phyloP scores from a whole-genome alignment of 2,797 vertebrate genomes.

The Aulostomus chinensis region DNA sequence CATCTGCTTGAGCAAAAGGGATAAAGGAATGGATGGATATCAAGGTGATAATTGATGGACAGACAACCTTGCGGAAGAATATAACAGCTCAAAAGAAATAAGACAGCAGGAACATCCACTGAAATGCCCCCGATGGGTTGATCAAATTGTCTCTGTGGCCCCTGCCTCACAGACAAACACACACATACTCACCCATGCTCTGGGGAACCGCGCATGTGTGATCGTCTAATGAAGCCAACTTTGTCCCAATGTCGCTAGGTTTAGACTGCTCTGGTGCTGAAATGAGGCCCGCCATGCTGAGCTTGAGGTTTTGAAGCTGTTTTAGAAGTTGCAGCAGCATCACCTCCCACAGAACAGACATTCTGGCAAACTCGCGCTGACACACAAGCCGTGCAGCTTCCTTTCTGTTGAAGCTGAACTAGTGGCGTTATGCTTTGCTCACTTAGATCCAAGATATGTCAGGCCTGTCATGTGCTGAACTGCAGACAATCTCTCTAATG shows the following conservation, averaged over 20 bases:
- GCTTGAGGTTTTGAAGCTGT: slow-evolving; percentile 63
- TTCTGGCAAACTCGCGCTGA: slow-evolving; percentile 41
- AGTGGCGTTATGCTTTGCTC: slow-evolving; percentile 44
- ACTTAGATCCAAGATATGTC: slow-evolving; percentile 31
- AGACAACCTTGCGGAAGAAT: background rate
- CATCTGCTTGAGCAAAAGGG: background rate
- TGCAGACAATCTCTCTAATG: slow-evolving; percentile 57
- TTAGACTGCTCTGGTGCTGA: slow-evolving; percentile 41
- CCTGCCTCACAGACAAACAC: slow-evolving; percentile 33
- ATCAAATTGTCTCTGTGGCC: slow-evolving; percentile 61
- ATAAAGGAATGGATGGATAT: background rate
- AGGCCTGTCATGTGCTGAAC: slow-evolving; percentile 42
- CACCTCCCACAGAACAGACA: slow-evolving; percentile 63
- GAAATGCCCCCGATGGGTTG: slow-evolving; percentile 53
- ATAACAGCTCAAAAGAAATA: slow-evolving; percentile 12
- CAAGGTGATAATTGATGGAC: background rate
- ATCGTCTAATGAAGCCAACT: slow-evolving; percentile 61
- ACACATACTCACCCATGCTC: slow-evolving; percentile 11
- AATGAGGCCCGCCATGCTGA: slow-evolving; percentile 67
- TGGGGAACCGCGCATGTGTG: slow-evolving; percentile 14
- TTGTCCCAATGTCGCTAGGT: slow-evolving; percentile 60
- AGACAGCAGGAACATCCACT: slow-evolving; percentile 23
- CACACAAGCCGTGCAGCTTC: slow-evolving; percentile 24
- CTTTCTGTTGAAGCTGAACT: slow-evolving; percentile 48
- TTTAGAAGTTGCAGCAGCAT: slow-evolving; percentile 51